Conservation (phyloP, 2,888 invertebrate species). For the Omphaloscelis lunosa region DNA sequence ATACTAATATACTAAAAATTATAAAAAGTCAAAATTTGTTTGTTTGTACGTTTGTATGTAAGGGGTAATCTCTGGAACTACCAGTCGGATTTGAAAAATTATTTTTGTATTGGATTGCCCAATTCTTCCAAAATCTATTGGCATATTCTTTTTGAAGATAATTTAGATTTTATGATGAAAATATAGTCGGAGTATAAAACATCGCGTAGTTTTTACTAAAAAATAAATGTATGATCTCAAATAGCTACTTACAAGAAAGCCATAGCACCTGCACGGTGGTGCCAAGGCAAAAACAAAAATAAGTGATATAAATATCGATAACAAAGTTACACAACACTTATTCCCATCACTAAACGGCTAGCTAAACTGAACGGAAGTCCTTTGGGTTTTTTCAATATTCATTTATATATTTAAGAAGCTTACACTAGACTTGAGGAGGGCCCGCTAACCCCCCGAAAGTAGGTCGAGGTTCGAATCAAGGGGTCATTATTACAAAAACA, state of each 20-base stretch:
- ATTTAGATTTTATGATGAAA: neutral
- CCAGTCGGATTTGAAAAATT: too few relatives aligned
- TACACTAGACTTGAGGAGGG: constrained; percentile 20
- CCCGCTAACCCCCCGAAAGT: constrained; percentile 30
- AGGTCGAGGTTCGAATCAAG: constrained; percentile 26
- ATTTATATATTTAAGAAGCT: constrained; percentile 46
- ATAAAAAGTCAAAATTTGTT: too few relatives aligned
- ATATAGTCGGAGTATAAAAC: neutral
- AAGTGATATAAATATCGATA: neutral
- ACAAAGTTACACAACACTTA: too few relatives aligned
- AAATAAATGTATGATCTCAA: too few relatives aligned
- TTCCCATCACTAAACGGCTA: constrained; percentile 32
- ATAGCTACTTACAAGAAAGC: neutral
- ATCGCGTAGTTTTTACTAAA: too few relatives aligned
- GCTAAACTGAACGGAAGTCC: constrained; percentile 7
- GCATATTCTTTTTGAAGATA: neutral
- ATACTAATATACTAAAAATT: too few relatives aligned
- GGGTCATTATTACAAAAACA: constrained; percentile 32
- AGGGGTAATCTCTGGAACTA: too few relatives aligned
- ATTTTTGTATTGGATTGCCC: too few relatives aligned
- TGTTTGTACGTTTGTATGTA: too few relatives aligned
- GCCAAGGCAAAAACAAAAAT: too few relatives aligned
- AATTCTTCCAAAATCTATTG: too few relatives aligned
- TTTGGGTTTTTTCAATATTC: constrained; percentile 36
- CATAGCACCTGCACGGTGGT: too few relatives aligned